Evolutionary conservation across 2,797 vertebrate genomes (phyloP), one percentile per base, ranked within the genome.

Genomic region (Xerus rutilus): DNA sequence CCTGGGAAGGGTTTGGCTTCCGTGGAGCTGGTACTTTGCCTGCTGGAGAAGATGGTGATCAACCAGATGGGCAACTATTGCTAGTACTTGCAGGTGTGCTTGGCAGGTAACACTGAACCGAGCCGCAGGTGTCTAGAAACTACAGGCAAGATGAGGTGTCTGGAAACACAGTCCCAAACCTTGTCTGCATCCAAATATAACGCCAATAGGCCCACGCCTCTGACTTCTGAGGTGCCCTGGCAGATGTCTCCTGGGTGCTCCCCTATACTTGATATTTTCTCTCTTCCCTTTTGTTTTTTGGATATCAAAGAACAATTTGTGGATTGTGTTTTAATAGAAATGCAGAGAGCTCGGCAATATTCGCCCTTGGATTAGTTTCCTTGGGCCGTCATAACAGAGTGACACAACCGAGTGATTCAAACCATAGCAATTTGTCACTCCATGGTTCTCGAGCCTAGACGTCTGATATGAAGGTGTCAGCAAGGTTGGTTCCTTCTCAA

Each of bases 181-280:
- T 10, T 0, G 13, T 47, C 28, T 54, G 0, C 1, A 0, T 28
- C 76, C 84, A 59, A 0, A 20, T 10, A 0, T 0, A 18, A 20
- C 3, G 39, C 57, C 30, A 1, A 62, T 3, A 47, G 47, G 43
- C 23, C 3, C 0, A 0, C 11, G 45, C 43, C 83, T 35, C 76
- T 52, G 70, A 20, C 35, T 57, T 45, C 82, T 65, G 13, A 2
- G 10, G 10, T 28, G 3, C 39, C 0, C 64, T 35, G 57, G 3
- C 3, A 14, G 54, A 0, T 2, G 17, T 15, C 12, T 67, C 64
- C 74, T 54, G 30, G 35, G 7, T n/a, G 15, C 28, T 30, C 30
- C 62, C 67, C 77, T 65, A 10, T 1, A 7, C 39, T 21, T 79
- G 43, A 3, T 30, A 49, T 47, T 57, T 57, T 57, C 70, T 39